Evolutionary conservation across 2,113 vertebrate genomes (phyloP), one percentile per base, ranked within the genome.

Genomic region (Bettongia penicillata): DNA sequence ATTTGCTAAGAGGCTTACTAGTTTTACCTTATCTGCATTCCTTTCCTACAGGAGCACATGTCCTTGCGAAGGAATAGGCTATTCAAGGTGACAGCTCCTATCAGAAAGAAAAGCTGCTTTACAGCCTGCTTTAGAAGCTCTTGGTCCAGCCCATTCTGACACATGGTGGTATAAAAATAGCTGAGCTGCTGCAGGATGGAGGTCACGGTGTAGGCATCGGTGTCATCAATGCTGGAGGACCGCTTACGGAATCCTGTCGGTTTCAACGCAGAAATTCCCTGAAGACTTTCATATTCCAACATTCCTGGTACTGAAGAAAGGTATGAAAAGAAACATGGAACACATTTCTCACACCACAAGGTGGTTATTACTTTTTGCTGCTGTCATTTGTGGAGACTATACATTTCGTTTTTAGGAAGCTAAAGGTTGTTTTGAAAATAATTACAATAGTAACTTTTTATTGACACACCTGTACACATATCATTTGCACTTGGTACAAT

Each of bases 31-130:
- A 99, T 99, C 97, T 99, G 99, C 99, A 99, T 99, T 95, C 99
- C 99, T 98, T 99, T 99, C 50, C 99, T 99, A 97, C 99, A 99
- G 19, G 99, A 99, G 97, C 99, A 99, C 99, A 99, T 99, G 97
- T 99, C 99, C 98, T 99, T 99, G 95, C 99, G 99, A n/a, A 99
- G 99, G 97, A 99, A 99, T 93, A 99, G 99, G 96, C 99, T 99
- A 96, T 99, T 99, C 91, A 99, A 98, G 12, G 99, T 99, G 93
- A 98, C 98, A 0, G 99, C 98, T 22, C 99, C 99, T 1, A 99
- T 98, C 37, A 99, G 97, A 98, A 99, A 99, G 98, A 99, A 99
- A 90, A 99, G 98, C 97, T 99, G 99, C 97, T 99, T 99, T 97
- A 99, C 97, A 0, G 97, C 98, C 98, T 99, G 99, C 97, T 98